A percentile compares a stretch with the other conserved stretches of the same genome.
phyloP scores from a whole-genome alignment of 2,113 vertebrate species.

The Stictonetta naevosa region DNA sequence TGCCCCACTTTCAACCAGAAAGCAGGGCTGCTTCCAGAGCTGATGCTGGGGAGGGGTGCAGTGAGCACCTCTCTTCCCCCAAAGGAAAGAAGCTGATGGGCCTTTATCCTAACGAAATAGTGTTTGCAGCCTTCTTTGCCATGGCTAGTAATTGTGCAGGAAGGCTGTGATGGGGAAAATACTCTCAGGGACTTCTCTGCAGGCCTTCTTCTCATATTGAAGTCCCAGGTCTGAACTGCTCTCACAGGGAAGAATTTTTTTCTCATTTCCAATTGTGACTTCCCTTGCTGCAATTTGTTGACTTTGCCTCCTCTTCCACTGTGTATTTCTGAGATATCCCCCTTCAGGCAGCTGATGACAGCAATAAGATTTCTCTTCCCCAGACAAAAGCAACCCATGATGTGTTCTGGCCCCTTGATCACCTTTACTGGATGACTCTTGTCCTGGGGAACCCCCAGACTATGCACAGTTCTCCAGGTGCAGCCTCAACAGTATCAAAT shows the following conservation, averaged over 20 bases:
- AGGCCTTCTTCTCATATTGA: not conserved
- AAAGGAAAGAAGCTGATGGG: not conserved
- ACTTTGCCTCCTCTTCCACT: not conserved
- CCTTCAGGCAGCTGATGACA: not conserved
- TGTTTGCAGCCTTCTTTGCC: not conserved
- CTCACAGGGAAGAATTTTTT: not conserved
- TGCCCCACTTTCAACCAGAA: no score
- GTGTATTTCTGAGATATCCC: not conserved
- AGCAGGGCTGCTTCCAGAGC: not conserved
- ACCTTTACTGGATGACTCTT: not conserved
- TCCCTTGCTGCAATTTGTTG: not conserved
- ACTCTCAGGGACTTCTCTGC: not conserved
- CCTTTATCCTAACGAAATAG: not conserved
- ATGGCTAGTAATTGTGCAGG: not conserved
- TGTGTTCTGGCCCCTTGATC: not conserved
- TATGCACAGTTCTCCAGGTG: fast-evolving
- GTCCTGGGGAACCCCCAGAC: not conserved
- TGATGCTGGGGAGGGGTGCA: not conserved
- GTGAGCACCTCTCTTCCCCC: not conserved
- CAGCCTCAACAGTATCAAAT: not conserved
- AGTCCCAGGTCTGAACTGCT: not conserved
- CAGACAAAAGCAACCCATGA: not conserved
- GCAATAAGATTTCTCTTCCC: not conserved
- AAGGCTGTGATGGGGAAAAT: not conserved
- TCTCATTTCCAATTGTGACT: not conserved